Evolutionary conservation across 2,888 invertebrate species (phyloP).

Genomic region (Nasonia oneida): DNA sequence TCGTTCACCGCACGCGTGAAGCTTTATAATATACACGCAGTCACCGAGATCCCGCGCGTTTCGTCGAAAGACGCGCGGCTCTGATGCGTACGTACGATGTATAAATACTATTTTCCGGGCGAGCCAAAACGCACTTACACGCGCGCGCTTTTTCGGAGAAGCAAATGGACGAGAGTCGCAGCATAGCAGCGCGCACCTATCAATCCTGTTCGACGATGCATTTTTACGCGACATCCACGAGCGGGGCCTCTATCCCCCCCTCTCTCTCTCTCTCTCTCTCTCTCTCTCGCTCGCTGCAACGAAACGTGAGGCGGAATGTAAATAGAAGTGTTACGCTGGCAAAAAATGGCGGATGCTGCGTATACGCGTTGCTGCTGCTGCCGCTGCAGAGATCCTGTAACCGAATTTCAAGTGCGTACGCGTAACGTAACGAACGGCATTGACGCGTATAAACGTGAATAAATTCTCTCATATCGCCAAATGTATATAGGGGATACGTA

Average conservation of each 20-base stretch:
- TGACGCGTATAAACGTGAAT: constrained; percentile 62
- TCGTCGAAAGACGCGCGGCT: background rate
- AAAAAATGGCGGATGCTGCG: constrained; percentile 69
- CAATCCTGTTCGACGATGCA: constrained; percentile 64
- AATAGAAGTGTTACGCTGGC: constrained; percentile 75
- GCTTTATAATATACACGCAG: background rate
- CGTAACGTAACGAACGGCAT: constrained; percentile 63
- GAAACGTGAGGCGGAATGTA: constrained; percentile 75
- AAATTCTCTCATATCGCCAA: constrained; percentile 60
- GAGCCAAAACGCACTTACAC: background rate
- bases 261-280: constrained; percentile 47
- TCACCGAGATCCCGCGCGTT: background rate
- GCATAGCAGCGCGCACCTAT: constrained; percentile 51
- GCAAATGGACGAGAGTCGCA: constrained; percentile 46
- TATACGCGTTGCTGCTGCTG: constrained; percentile 52
- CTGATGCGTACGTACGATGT: background rate
- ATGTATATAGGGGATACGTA: constrained; percentile 16
- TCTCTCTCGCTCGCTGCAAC: constrained; percentile 10
- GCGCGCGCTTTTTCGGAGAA: constrained; percentile 11
- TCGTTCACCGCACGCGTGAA: background rate
- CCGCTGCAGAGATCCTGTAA: constrained; percentile 56
- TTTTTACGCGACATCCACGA: constrained; percentile 61
- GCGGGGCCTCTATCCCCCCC: background rate
- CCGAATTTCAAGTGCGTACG: constrained; percentile 61
- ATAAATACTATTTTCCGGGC: background rate